These are phyloP conservation scores for Arge pagana DNA, from an alignment of 2,888 invertebrate genomes.

Conservation along the genomic window DNA sequence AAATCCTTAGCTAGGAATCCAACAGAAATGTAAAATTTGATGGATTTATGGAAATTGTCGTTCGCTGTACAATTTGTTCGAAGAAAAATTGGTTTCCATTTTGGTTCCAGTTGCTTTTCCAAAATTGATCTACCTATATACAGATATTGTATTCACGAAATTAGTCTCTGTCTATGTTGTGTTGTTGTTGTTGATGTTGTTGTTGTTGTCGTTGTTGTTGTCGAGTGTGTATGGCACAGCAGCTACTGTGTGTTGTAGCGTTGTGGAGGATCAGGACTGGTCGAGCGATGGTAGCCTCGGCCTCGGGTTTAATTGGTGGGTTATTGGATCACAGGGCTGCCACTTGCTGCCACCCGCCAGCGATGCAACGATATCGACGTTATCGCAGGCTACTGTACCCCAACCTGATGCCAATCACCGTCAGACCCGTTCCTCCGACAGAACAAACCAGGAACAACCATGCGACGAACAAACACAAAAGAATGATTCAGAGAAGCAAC, in stretches of 20 bases:
- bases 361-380: conserved; percentile 43
- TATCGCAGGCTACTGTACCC: conserved; percentile 46
- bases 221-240: conserved; percentile 38
- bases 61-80: too few species aligned
- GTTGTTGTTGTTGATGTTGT: too few species aligned
- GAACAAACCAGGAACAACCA: not conserved
- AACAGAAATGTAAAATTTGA: too few species aligned
- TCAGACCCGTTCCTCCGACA: conserved; percentile 6
- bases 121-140: too few species aligned
- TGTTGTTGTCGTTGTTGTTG: conserved; percentile 24
- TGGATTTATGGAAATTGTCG: too few species aligned
- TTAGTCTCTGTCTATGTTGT: too few species aligned
- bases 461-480: conserved; percentile 3
- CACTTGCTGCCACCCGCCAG: conserved; percentile 34
- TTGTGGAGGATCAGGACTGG: conserved; percentile 44
- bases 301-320: conserved; percentile 51
- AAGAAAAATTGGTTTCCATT: too few species aligned
- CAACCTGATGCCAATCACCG: conserved; percentile 33
- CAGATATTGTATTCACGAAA: too few species aligned
- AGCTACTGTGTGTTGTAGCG: conserved; percentile 49
- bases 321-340: conserved; percentile 52
- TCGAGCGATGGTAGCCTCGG: conserved; percentile 44
- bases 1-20: too few species aligned
- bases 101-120: too few species aligned
- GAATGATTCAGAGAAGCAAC: not conserved